phyloP scores from a whole-genome alignment of 2,888 invertebrate genomes.

The Lithophane leautieri region DNA sequence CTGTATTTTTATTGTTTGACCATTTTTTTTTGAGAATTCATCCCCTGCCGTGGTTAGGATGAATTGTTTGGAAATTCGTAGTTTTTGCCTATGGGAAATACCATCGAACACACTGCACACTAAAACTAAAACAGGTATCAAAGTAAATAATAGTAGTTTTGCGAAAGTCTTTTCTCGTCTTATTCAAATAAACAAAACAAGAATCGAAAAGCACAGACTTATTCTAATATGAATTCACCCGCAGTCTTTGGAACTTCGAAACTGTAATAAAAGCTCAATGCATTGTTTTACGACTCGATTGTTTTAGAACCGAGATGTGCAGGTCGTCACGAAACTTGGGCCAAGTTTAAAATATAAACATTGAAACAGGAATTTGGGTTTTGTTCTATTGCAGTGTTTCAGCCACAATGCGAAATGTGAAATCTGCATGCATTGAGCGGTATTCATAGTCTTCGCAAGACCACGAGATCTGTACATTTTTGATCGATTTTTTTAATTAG shows the following conservation, averaged over 20 bases:
- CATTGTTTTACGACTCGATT: conserved; percentile 16
- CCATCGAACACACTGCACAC: not conserved
- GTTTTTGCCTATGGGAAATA: no score
- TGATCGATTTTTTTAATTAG: not conserved
- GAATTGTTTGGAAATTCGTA: no score
- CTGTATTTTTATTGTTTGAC: not conserved
- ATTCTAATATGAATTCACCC: not conserved
- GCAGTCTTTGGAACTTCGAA: not conserved
- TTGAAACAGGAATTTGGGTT: conserved; percentile 9
- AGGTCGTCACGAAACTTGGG: conserved; percentile 4
- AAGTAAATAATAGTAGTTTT: no score
- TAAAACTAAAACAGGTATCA: not conserved
- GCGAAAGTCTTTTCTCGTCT: not conserved
- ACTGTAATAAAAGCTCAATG: conserved; percentile 22
- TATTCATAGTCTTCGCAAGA: conserved; percentile 41
- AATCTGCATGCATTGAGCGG: conserved; percentile 18
- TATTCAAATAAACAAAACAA: conserved; percentile 3
- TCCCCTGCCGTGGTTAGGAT: not conserved
- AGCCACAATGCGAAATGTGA: conserved; percentile 45
- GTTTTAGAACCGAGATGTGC: conserved; percentile 9
- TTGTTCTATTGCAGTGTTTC: conserved; percentile 31
- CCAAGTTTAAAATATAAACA: conserved; percentile 42
- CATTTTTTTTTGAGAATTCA: no score
- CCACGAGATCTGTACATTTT: not conserved
- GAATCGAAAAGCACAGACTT: not conserved